Evolutionary conservation across 1,140 invertebrate genomes (phyloP), one percentile per base, ranked within the genome.

Genomic region (Ridgeia piscesae): DNA sequence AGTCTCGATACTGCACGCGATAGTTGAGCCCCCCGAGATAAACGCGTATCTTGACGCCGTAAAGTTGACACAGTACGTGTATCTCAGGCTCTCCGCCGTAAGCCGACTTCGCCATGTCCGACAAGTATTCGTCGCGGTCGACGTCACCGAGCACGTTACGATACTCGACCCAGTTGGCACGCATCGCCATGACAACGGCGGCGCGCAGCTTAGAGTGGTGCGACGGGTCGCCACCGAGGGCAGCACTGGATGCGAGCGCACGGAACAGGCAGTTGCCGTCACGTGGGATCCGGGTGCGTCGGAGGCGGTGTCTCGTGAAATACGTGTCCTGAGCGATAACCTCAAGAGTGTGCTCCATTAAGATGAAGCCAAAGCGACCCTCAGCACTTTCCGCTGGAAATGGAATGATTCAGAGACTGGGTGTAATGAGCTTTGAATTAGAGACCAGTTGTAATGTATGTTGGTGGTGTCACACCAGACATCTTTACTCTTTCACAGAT

Each of bases 191-290:
- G 33, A 91, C 91, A 35, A 91, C 91, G 33, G 34, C 33, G 4
- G 34, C 42, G 6, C 91, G 34, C 42, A 91, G 33, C 21, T 8
- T 6, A 9, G 33, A n/a, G 42, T 91, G 42, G 14, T 33, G 34
- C 42, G 11, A 27, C 42, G 42, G 91, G 11, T 91, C 91, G 33
- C 34, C 34, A 91, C 33, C 34, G 34, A 91, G 33, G 17, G 91
- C 91, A 35, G 42, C 34, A 77, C 58, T 77, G 27, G 58, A 77
- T 14, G 91, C 91, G 2, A 58, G 33, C 14, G 35, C 14, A n/a
- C 91, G 91, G 48, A 91, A 91, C 34, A 91, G 48, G 42, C 91
- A 91, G 91, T 91, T 91, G 48, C 91, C 91, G 1, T 91, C 91
- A 17, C 91, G 34, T 21, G 42, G 34, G 42, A 91, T 91, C 14